phyloP scores from a whole-genome alignment of 2,113 vertebrate species.

The Planiliza haematocheilus region DNA sequence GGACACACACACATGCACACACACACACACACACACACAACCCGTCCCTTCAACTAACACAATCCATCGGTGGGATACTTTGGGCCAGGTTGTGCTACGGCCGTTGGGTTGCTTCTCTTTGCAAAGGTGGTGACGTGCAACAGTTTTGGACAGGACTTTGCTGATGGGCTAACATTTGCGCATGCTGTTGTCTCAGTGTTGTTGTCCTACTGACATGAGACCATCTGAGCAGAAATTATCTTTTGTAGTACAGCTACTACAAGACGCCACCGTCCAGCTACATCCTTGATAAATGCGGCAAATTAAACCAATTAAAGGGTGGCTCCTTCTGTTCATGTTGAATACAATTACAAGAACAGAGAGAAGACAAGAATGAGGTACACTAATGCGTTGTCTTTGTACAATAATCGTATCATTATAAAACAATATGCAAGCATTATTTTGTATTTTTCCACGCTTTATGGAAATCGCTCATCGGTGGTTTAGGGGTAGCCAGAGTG shows the following conservation, averaged over 20 bases:
- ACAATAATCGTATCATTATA: too few relatives aligned
- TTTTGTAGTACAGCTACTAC: not conserved
- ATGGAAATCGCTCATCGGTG: too few relatives aligned
- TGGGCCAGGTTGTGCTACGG: slow-evolving; percentile 5
- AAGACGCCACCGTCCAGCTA: not conserved
- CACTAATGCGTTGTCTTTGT: slow-evolving; percentile 14
- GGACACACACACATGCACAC: slow-evolving; percentile 2
- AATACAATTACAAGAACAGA: not conserved
- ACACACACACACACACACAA: slow-evolving; percentile 6
- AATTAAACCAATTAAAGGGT: not conserved
- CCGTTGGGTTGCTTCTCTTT: slow-evolving; percentile 4
- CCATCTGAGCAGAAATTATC: slow-evolving; percentile 3
- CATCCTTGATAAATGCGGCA: not conserved
- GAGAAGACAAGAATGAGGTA: not conserved
- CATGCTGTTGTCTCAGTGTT: slow-evolving; percentile 1
- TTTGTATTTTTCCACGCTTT: too few relatives aligned
- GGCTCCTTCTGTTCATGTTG: not conserved
- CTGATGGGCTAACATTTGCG: slow-evolving; percentile 19
- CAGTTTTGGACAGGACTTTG: slow-evolving; percentile 23
- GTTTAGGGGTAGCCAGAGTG: too few relatives aligned
- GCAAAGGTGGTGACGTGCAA: slow-evolving; percentile 26
- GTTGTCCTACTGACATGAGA: slow-evolving; percentile 6
- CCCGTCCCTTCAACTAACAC: not conserved
- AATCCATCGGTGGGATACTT: slow-evolving; percentile 16
- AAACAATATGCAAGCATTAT: too few relatives aligned